Base-by-base conservation (phyloP, 1,140 invertebrate species). In the Pseudoatta argentina region DNA sequence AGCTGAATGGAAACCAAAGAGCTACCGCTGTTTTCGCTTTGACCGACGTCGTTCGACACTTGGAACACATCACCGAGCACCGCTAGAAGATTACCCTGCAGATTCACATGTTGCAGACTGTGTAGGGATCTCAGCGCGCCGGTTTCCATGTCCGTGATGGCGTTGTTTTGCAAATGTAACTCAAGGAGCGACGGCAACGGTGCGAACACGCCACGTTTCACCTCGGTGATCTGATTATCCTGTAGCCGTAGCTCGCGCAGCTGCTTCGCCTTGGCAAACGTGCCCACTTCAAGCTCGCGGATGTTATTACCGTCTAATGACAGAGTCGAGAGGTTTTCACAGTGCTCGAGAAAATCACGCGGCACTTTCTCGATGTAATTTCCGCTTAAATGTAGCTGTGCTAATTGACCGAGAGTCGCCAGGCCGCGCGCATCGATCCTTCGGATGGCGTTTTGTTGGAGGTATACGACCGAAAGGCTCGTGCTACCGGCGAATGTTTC, bases 301-400 rank as follows among this genome's bases (percentile, higher is more conserved):
- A 99, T 97, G 93, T 97, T 97, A 95, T 99, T 99, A 89, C 98
- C 97, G 95, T 99, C 98, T 89, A 99, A 94, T 89, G 98, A 99
- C 53, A 99, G 95, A 1, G 97, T 97, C 14, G 97, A 97, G 21
- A 99, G 95, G 92, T 97, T 97, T 64, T 96, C 95, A 92, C 97
- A 98, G 87, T 96, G 95, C 79, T 97, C 95, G 93, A 99, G 97
- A 90, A 98, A 95, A 85, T 97, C 96, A 24, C 96, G 95, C 8
- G 98, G 97, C 76, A 99, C 96, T 67, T 96, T 96, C 69, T 97
- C 96, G 88, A 99, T 97, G 93, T 98, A 98, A 94, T 99, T 99
- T 78, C 97, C 97, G 93, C 98, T 97, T 81, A 99, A 95, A 92
- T 98, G 97, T 3, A 99, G 94, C 95, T 98, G 97, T 53, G 97